These are phyloP conservation scores for Leptestheria dahalacensis DNA, from an alignment of 1,140 invertebrate genomes.

Conservation along the genomic window DNA sequence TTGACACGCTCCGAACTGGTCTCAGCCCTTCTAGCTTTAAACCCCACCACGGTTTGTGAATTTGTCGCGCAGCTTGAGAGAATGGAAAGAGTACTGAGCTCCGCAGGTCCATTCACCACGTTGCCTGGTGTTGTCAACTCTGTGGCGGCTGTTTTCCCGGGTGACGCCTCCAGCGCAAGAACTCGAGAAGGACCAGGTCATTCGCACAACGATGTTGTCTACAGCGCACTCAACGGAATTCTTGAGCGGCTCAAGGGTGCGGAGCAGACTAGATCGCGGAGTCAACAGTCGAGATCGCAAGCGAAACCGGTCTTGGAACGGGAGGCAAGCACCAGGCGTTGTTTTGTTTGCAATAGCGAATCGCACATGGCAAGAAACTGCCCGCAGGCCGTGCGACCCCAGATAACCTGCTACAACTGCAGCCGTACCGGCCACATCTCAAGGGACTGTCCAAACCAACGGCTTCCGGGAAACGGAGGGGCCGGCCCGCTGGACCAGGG, in stretches of 20 bases:
- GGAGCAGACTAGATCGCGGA: background rate
- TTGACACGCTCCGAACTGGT: background rate
- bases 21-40: background rate
- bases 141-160: background rate
- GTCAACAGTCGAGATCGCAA: too few species aligned
- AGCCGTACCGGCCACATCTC: slow-evolving; percentile 78
- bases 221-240: background rate
- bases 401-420: slow-evolving; percentile 59
- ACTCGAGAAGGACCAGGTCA: background rate
- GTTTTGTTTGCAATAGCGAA: too few species aligned
- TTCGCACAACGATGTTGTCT: background rate
- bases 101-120: background rate
- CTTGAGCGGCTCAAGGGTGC: background rate
- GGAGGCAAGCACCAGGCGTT: too few species aligned
- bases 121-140: background rate
- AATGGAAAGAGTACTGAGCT: background rate
- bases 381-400: background rate
- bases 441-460: slow-evolving; percentile 54
- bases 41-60: background rate
- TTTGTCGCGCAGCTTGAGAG: background rate
- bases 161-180: background rate
- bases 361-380: too few species aligned
- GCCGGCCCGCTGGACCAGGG: slow-evolving; percentile 5
- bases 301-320: too few species aligned
- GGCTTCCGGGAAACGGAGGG: slow-evolving; percentile 4